Evolutionary conservation across 2,888 invertebrate genomes (phyloP).

Genomic region (Callyntrura sp.): DNA sequence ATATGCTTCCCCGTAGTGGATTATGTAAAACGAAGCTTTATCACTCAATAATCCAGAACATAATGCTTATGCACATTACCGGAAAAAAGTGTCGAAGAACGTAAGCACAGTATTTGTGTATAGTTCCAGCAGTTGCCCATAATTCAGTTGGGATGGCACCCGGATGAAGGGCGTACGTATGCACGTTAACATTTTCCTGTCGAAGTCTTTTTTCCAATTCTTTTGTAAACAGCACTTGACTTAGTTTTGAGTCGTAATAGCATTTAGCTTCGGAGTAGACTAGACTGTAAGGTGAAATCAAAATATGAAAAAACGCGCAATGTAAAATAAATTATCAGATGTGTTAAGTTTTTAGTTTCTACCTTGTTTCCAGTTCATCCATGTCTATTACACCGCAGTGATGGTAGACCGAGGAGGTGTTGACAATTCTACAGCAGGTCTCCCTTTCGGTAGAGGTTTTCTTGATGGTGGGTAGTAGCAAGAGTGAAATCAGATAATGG

Average conservation of each 20-base stretch:
- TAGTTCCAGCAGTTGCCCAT: constrained; percentile 41
- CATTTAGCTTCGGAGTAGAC: constrained; percentile 85
- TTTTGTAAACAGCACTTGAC: constrained; percentile 89
- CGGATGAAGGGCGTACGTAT: constrained; percentile 91
- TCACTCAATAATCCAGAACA: no score
- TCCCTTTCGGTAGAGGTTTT: constrained; percentile 86
- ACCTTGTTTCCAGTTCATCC: constrained; percentile 89
- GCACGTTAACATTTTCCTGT: constrained; percentile 87
- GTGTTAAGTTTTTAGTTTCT: no score
- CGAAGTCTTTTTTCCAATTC: constrained; percentile 88
- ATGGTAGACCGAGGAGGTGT: constrained; percentile 94
- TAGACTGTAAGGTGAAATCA: constrained; percentile 23
- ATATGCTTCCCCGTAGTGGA: no score
- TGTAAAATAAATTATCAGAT: no score
- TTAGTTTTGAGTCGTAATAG: constrained; percentile 94
- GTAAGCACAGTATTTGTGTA: not conserved
- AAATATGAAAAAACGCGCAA: not conserved
- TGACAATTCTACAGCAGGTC: constrained; percentile 89
- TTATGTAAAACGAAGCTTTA: no score
- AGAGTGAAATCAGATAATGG: constrained; percentile 93
- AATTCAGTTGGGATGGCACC: constrained; percentile 89
- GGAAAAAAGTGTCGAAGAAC: constrained; percentile 27
- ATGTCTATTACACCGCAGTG: constrained; percentile 90
- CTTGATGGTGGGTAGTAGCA: constrained; percentile 91
- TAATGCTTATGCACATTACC: constrained; percentile 38